Evolutionary conservation across 2,113 vertebrate species (phyloP).

Genomic region (Heloderma charlesbogerti): DNA sequence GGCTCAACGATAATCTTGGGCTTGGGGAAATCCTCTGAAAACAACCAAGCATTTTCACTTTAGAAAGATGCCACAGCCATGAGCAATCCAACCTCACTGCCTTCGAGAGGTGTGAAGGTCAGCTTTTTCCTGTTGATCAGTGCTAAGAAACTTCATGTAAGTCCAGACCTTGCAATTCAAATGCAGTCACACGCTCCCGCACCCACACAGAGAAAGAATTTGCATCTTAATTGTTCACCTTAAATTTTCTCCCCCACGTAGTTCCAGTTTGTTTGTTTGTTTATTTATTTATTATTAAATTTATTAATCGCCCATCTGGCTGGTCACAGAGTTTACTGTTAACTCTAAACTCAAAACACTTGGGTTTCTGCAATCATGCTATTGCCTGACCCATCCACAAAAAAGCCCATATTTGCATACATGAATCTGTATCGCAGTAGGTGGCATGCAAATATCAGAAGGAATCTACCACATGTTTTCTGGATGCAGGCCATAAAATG

Average conservation of each 20-base stretch:
- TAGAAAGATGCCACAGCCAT: not conserved
- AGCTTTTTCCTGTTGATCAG: not conserved
- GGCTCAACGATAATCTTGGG: conserved; percentile 96
- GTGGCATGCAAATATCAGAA: not conserved
- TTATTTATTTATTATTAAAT: too few relatives aligned
- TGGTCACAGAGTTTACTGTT: too few relatives aligned
- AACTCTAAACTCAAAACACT: not conserved
- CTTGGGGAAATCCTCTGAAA: conserved; percentile 92
- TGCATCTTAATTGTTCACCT: not conserved
- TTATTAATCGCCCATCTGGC: too few relatives aligned
- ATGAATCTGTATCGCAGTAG: not conserved
- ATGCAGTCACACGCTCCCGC: not conserved
- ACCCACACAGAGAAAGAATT: not conserved
- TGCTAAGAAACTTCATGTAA: not conserved
- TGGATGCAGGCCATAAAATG: not conserved
- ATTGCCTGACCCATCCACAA: not conserved
- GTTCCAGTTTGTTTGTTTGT: too few relatives aligned
- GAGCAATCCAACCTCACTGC: not conserved
- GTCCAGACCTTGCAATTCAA: not conserved
- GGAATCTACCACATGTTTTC: not conserved
- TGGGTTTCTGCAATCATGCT: not conserved
- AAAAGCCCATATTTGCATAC: not conserved
- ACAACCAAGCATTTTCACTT: not conserved
- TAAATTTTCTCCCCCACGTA: not conserved
- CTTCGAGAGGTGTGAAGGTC: not conserved